Conservation (phyloP, 2,797 vertebrate genomes). For the Aphelocoma californica region DNA sequence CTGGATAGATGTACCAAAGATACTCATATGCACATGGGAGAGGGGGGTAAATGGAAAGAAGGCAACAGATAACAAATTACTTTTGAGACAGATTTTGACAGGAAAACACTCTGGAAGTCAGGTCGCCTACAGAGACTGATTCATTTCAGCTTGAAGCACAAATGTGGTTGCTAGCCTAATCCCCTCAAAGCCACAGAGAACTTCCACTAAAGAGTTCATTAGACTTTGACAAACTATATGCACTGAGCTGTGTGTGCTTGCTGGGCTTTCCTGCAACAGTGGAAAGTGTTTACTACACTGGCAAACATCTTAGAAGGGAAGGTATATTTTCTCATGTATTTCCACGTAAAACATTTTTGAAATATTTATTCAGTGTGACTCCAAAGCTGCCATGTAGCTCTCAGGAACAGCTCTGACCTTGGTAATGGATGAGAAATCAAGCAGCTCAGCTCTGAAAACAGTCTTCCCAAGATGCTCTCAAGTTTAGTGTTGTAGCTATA, state of each 20-base stretch:
- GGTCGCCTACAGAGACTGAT: neutral
- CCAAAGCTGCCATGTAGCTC: neutral
- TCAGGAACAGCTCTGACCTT: neutral
- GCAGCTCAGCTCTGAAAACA: neutral
- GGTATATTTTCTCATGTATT: neutral
- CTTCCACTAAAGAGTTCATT: slow-evolving; percentile 19
- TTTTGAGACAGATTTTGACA: neutral
- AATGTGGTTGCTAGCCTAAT: slow-evolving; percentile 29
- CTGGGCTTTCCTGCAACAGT: neutral
- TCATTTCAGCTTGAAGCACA: slow-evolving; percentile 14
- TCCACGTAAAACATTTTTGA: neutral
- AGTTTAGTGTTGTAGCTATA: neutral
- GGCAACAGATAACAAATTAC: neutral
- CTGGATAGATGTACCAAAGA: neutral
- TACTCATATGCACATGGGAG: neutral
- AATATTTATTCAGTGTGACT: neutral
- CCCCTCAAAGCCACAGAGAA: slow-evolving; percentile 38
- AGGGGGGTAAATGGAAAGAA: neutral
- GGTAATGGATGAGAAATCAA: neutral
- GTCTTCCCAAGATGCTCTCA: neutral
- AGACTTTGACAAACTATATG: slow-evolving; percentile 23
- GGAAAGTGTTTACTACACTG: slow-evolving; percentile 7
- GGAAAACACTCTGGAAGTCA: neutral
- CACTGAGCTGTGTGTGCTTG: neutral
- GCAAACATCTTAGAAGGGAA: neutral